These are phyloP conservation scores for Lepidurus couesii DNA, from an alignment of 1,140 invertebrate genomes.

Conservation along the genomic window DNA sequence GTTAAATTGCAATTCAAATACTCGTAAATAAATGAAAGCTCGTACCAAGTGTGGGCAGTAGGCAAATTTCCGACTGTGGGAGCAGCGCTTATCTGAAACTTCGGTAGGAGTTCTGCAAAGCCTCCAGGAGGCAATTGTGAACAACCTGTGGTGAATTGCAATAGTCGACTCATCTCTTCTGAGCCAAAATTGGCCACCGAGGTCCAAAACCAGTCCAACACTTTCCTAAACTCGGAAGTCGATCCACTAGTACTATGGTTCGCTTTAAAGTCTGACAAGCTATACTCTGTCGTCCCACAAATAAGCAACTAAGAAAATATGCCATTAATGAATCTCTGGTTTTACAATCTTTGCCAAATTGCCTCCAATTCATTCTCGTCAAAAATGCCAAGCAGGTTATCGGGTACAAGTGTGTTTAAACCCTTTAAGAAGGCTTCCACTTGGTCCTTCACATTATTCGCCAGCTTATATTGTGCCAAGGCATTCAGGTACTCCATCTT, in stretches of 20 bases:
- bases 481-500: slow-evolving; percentile 81
- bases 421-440: slow-evolving; percentile 83
- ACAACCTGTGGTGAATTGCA: slow-evolving; percentile 84
- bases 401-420: slow-evolving; percentile 75
- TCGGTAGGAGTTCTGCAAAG: slow-evolving; percentile 76
- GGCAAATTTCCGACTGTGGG: slow-evolving; percentile 84
- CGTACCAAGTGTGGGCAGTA: slow-evolving; percentile 85
- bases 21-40: neutral
- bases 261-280: slow-evolving; percentile 77
- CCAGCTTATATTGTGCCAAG: slow-evolving; percentile 79
- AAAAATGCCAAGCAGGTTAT: slow-evolving; percentile 87
- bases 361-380: slow-evolving; percentile 95
- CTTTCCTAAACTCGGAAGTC: slow-evolving; percentile 72
- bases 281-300: slow-evolving; percentile 90
- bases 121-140: slow-evolving; percentile 84
- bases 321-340: neutral
- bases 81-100: slow-evolving; percentile 83
- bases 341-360: slow-evolving; percentile 38
- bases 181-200: slow-evolving; percentile 83
- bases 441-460: slow-evolving; percentile 71
- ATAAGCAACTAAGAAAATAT: slow-evolving; percentile 65
- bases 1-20: neutral
- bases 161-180: slow-evolving; percentile 84
- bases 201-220: slow-evolving; percentile 91
- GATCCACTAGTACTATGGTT: slow-evolving; percentile 80